A percentile compares a stretch with the other conserved stretches of the same genome.
Evolutionary conservation across 2,797 vertebrate genomes (phyloP).

Genomic region (Sebastes miniatus): DNA sequence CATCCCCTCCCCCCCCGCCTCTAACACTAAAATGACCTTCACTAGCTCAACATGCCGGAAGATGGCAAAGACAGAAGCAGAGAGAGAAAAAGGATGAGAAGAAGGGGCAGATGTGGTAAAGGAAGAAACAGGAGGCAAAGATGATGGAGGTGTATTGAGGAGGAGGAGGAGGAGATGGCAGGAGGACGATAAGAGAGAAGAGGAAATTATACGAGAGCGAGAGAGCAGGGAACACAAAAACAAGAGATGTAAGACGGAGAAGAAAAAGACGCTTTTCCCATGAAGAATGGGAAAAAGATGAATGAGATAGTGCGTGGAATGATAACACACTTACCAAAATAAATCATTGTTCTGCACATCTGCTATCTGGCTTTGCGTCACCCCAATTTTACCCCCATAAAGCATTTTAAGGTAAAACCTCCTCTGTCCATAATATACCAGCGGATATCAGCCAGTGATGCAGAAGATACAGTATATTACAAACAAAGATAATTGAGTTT

Average conservation of each 20-base stretch:
- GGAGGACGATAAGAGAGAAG: background rate
- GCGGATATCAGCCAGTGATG: background rate
- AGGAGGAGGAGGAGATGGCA: background rate
- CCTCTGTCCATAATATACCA: background rate
- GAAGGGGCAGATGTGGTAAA: slow-evolving; percentile 10
- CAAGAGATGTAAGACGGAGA: slow-evolving; percentile 1
- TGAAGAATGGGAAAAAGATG: slow-evolving; percentile 20
- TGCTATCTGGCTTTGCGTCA: background rate
- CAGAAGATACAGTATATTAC: slow-evolving; percentile 25
- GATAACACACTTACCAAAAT: slow-evolving; percentile 14
- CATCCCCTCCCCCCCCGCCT: slow-evolving; percentile 49
- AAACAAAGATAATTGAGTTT: slow-evolving; percentile 45
- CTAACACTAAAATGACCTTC: slow-evolving; percentile 76
- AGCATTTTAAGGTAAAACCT: slow-evolving; percentile 16
- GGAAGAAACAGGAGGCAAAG: background rate
- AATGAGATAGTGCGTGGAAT: slow-evolving; percentile 2
- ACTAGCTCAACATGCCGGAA: slow-evolving; percentile 53
- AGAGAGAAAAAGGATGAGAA: background rate
- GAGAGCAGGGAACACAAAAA: slow-evolving; percentile 2
- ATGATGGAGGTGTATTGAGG: background rate
- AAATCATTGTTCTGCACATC: slow-evolving; percentile 27
- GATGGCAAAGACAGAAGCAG: slow-evolving; percentile 35
- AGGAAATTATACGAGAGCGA: background rate
- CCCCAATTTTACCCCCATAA: background rate
- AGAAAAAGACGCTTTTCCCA: background rate